Evolutionary conservation across 1,140 invertebrate genomes (phyloP).

Genomic region (Solenopsis fugax): DNA sequence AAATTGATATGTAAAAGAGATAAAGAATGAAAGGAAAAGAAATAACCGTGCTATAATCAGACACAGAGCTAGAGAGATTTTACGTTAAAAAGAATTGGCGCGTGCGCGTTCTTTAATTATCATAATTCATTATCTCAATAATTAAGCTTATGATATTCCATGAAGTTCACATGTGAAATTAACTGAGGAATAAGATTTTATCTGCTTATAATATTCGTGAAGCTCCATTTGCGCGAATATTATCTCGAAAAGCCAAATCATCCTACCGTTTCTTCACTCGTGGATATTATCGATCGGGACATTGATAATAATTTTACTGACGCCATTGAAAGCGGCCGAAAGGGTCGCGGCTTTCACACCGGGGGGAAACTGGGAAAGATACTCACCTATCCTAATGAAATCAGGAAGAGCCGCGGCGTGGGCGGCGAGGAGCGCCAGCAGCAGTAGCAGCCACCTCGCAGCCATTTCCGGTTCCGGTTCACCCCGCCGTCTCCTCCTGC

Average conservation of each 20-base stretch:
- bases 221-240: constrained; percentile 5
- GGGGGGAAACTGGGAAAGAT: constrained; percentile 70
- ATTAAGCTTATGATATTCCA: not conserved
- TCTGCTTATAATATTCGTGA: constrained; percentile 44
- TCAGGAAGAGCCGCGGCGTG: constrained; percentile 83
- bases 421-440: constrained; percentile 80
- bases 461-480: constrained; percentile 81
- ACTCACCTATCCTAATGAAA: constrained; percentile 85
- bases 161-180: constrained; percentile 37
- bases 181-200: constrained; percentile 33
- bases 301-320: constrained; percentile 64
- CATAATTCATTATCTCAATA: not conserved
- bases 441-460: constrained; percentile 82
- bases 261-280: not conserved
- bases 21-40: not conserved
- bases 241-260: not conserved
- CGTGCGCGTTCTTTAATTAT: not conserved
- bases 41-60: not conserved
- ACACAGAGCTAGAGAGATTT: not conserved
- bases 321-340: constrained; percentile 51
- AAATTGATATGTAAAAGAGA: not conserved
- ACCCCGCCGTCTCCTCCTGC: constrained; percentile 66
- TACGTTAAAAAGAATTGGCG: not conserved
- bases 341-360: constrained; percentile 61
- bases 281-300: constrained; percentile 40